A percentile compares a stretch with the other conserved stretches of the same genome.
Conservation (phyloP, 2,888 invertebrate species). For the Epistrophella euchroma region DNA sequence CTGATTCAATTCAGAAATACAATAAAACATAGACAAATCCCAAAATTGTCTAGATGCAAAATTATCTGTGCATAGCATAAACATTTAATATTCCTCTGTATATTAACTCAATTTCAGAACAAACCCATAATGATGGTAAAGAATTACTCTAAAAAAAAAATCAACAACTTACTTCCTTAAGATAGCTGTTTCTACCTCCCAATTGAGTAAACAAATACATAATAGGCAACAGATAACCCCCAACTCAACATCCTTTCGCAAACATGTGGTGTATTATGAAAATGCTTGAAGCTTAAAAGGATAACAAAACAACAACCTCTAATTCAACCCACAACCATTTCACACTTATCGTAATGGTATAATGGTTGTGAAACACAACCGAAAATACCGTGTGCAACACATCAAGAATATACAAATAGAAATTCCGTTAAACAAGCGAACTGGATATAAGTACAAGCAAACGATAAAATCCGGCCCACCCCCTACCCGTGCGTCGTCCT, state of each 20-base stretch:
- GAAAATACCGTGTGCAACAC: conserved; percentile 55
- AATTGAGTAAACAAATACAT: background rate
- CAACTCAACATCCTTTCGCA: conserved; percentile 68
- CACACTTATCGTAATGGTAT: conserved; percentile 30
- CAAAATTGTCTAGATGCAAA: no score
- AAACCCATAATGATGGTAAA: background rate
- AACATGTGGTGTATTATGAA: conserved; percentile 74
- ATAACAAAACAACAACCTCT: conserved; percentile 45
- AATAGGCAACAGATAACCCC: conserved; percentile 23
- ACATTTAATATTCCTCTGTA: no score
- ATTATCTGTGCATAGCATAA: no score
- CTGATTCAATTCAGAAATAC: no score
- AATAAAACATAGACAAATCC: no score
- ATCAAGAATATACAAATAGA: conserved; percentile 55
- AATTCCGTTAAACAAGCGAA: background rate
- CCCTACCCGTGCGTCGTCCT: rapidly evolving
- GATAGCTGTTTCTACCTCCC: background rate
- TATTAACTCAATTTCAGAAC: background rate
- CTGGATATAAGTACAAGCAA: background rate
- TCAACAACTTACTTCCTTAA: background rate
- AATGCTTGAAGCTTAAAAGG: conserved; percentile 49
- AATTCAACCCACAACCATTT: background rate
- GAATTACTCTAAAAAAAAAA: background rate
- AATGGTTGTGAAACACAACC: conserved; percentile 61
- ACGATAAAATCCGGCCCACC: background rate